These are phyloP conservation scores for Resseliella maxima DNA, from an alignment of 2,888 invertebrate species.

Conservation along the genomic window DNA sequence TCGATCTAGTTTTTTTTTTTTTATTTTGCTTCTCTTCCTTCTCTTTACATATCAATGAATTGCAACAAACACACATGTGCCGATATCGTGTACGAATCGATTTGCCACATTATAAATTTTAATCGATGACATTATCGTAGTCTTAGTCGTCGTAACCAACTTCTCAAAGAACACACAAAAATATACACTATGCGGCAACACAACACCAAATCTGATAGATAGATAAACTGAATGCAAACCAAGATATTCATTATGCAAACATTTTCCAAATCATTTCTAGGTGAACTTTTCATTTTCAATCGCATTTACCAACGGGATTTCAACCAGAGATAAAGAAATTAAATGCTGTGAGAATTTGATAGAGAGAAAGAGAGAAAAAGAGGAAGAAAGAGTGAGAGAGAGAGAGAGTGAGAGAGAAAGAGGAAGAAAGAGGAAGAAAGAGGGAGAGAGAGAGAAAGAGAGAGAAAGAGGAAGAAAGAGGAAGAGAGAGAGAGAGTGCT, in stretches of 20 bases:
- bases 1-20: too few species aligned
- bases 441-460: too few species aligned
- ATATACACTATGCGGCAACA: background rate
- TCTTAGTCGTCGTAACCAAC: background rate
- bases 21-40: too few species aligned
- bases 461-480: too few species aligned
- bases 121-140: slow-evolving; percentile 28
- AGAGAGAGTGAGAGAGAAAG: too few species aligned
- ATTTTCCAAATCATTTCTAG: slow-evolving; percentile 32
- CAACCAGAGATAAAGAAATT: too few species aligned
- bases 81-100: background rate
- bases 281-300: slow-evolving; percentile 30
- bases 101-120: slow-evolving; percentile 48
- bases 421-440: too few species aligned
- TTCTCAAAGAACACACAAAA: background rate
- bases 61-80: background rate
- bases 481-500: too few species aligned
- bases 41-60: background rate
- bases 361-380: too few species aligned
- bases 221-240: background rate
- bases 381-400: too few species aligned
- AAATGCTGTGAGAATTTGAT: too few species aligned
- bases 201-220: background rate
- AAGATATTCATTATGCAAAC: slow-evolving; percentile 7
- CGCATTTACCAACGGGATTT: background rate